These are phyloP conservation scores for Limnephilus marmoratus DNA, from an alignment of 2,888 invertebrate genomes.

Conservation along the genomic window DNA sequence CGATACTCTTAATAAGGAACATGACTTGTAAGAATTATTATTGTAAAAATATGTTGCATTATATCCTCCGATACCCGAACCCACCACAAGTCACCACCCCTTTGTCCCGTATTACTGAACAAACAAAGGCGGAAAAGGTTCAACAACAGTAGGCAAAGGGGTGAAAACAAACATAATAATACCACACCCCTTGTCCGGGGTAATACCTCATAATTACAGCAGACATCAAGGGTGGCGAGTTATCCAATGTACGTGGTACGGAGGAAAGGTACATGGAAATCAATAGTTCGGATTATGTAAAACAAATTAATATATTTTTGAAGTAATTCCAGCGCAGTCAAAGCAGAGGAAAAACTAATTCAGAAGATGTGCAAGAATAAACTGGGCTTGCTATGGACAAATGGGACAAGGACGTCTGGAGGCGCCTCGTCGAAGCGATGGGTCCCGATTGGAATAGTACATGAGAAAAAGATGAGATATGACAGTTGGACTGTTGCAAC, in stretches of 20 bases:
- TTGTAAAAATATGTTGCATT: no score
- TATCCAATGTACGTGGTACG: background rate
- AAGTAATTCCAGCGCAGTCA: background rate
- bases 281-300: background rate
- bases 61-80: no score
- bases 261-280: background rate
- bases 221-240: conserved; percentile 15
- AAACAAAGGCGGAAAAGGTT: conserved; percentile 33
- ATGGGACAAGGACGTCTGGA: background rate
- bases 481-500: background rate
- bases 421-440: background rate
- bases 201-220: conserved; percentile 23
- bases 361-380: background rate
- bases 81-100: no score
- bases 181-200: conserved; percentile 28
- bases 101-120: background rate
- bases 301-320: background rate
- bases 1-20: no score
- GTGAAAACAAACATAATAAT: conserved; percentile 39
- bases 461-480: background rate
- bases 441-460: no score
- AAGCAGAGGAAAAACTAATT: no score
- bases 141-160: conserved; percentile 34
- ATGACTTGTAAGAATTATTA: no score
- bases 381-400: background rate